Evolutionary conservation across 2,113 vertebrate genomes (phyloP), one percentile per base, ranked within the genome.

Genomic region (Tylochromis polylepis): DNA sequence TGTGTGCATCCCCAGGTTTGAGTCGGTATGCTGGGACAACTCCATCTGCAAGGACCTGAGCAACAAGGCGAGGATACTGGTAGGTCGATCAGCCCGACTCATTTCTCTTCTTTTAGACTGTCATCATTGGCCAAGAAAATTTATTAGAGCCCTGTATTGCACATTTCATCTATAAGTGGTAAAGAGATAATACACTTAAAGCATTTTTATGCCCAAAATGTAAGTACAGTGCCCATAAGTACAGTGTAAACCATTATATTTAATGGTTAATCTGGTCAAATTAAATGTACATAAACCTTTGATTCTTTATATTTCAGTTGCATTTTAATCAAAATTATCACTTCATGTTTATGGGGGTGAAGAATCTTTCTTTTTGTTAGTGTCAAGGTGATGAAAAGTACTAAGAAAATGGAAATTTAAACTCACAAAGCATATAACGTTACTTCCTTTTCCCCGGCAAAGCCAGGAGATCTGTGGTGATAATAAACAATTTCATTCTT

Each of bases 31-130:
- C 87, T 93, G 91, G 95, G 95, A 97, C 14, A 93, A 88, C 79
- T 72, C 89, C 38, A 82, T 89, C 34, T 98, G 97, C 92, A 93
- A 89, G 43, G 94, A 97, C 38, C 91, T 97, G 57, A 91, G 79
- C 89, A 95, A 92, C 3, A 94, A 95, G 56, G 93, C 86, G 1
- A 92, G 94, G 11, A 58, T 96, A 70, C 57, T 94, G 97, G 98
- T 99, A 94, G 85, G 97, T 91, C 20, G 1, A 41, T 20, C 15
- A 4, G 22, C 34, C 36, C 75, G 41, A 8, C 20, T 8, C 38
- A 11, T n/a, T 38, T 10, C 49, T 9, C 67, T 55, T 82, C 8
- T 20, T 58, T 78, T 70, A 34, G 12, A 38, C n/a, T 12, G 8
- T 36, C 11, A 60, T 41, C n/a, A n/a, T 51, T 36, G 46, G 72